Conservation (phyloP, 1,140 invertebrate genomes). For the Drosophila lowei region DNA sequence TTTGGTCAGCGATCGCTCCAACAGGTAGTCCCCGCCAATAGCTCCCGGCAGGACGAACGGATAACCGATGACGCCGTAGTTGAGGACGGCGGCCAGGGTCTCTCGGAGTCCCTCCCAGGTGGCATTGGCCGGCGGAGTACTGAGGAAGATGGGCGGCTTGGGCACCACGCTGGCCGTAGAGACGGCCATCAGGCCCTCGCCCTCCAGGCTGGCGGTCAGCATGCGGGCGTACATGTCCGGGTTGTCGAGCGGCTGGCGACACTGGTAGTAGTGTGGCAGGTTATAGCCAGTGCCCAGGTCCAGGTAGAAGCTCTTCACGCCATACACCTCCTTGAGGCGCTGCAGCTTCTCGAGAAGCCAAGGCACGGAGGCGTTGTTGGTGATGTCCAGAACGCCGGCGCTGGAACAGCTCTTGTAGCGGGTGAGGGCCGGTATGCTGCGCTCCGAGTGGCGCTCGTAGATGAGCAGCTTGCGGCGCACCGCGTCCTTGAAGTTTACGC, state of each 20-base stretch:
- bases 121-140: slow-evolving; percentile 92
- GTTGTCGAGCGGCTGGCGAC: slow-evolving; percentile 88
- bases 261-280: slow-evolving; percentile 93
- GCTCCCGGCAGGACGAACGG: slow-evolving; percentile 96
- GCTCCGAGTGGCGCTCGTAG: slow-evolving; percentile 88
- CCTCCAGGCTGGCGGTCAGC: slow-evolving; percentile 87
- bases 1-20: slow-evolving; percentile 66
- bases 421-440: slow-evolving; percentile 89
- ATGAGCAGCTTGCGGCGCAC: slow-evolving; percentile 89
- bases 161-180: slow-evolving; percentile 92
- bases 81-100: slow-evolving; percentile 87
- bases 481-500: slow-evolving; percentile 90
- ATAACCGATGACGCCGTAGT: slow-evolving; percentile 93
- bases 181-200: slow-evolving; percentile 90
- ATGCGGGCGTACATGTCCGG: slow-evolving; percentile 92
- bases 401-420: slow-evolving; percentile 90
- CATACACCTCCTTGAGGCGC: slow-evolving; percentile 88
- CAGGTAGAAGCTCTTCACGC: slow-evolving; percentile 95
- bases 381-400: slow-evolving; percentile 92
- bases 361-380: slow-evolving; percentile 89
- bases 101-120: slow-evolving; percentile 95
- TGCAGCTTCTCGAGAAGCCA: slow-evolving; percentile 92
- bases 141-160: slow-evolving; percentile 92
- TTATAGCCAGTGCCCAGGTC: slow-evolving; percentile 94
- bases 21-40: slow-evolving; percentile 91